Conservation (phyloP, 2,113 vertebrate species). For the Trematocara marginatum region DNA sequence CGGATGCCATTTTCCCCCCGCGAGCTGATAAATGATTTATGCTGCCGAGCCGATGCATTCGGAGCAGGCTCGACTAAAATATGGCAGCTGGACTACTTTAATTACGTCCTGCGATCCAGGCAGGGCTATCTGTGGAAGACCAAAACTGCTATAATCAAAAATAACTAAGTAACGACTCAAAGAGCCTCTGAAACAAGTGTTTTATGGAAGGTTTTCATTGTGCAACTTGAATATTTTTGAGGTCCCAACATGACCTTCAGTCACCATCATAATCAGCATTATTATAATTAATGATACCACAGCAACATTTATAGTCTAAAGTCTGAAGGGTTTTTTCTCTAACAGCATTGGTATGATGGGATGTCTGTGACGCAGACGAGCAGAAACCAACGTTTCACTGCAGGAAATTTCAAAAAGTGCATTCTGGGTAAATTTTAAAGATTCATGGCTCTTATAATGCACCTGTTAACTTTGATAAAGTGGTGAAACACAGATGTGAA, state of each 20-base stretch:
- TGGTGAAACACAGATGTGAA: neutral
- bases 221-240: neutral
- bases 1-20: constrained; percentile 21
- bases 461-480: neutral
- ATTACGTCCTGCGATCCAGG: neutral
- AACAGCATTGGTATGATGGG: neutral
- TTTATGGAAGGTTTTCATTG: neutral
- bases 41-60: constrained; percentile 18
- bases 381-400: neutral
- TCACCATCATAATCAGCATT: neutral
- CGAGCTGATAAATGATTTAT: constrained; percentile 57
- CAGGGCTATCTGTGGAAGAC: neutral
- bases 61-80: constrained; percentile 9
- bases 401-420: neutral
- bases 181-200: neutral
- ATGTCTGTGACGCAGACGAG: neutral
- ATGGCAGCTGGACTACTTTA: neutral
- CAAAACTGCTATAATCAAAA: neutral
- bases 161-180: neutral
- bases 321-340: neutral
- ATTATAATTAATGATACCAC: neutral
- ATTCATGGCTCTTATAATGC: neutral
- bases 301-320: neutral
- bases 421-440: neutral
- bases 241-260: neutral